Conservation (phyloP, 2,113 vertebrate genomes). For the Apeltes quadracus region DNA sequence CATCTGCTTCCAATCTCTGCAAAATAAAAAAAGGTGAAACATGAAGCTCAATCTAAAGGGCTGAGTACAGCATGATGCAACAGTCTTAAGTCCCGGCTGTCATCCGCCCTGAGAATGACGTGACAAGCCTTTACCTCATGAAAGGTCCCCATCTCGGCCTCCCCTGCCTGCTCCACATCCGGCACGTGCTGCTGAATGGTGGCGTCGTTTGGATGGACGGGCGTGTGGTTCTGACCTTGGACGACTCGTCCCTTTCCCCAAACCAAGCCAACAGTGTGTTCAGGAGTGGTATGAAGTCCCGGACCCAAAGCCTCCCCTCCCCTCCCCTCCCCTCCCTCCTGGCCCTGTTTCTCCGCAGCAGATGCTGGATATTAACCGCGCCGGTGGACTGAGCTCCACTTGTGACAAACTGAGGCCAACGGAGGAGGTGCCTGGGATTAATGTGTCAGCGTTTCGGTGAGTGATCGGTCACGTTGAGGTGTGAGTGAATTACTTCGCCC, state of each 20-base stretch:
- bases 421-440: slow-evolving; percentile 51
- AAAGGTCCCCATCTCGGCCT: slow-evolving; percentile 59
- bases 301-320: slow-evolving; percentile 52
- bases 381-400: slow-evolving; percentile 36
- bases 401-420: slow-evolving; percentile 61
- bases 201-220: slow-evolving; percentile 37
- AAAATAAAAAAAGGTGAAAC: not conserved
- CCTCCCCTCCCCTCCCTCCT: no score
- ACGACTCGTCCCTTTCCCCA: slow-evolving; percentile 17
- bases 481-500: slow-evolving; percentile 53
- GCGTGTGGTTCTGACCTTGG: slow-evolving; percentile 53
- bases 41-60: not conserved
- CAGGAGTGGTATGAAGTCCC: slow-evolving; percentile 54
- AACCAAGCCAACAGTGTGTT: slow-evolving; percentile 61
- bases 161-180: slow-evolving; percentile 45
- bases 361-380: slow-evolving; percentile 57
- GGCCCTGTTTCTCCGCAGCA: slow-evolving; percentile 45
- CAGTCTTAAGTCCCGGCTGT: no score
- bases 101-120: slow-evolving; percentile 53
- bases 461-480: slow-evolving; percentile 35
- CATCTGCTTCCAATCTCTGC: not conserved
- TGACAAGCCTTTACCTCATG: slow-evolving; percentile 62
- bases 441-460: slow-evolving; percentile 49
- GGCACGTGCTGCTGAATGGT: slow-evolving; percentile 38
- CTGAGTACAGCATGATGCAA: no score